Evolutionary conservation across 2,797 vertebrate species (phyloP).

Genomic region (Huso huso): DNA sequence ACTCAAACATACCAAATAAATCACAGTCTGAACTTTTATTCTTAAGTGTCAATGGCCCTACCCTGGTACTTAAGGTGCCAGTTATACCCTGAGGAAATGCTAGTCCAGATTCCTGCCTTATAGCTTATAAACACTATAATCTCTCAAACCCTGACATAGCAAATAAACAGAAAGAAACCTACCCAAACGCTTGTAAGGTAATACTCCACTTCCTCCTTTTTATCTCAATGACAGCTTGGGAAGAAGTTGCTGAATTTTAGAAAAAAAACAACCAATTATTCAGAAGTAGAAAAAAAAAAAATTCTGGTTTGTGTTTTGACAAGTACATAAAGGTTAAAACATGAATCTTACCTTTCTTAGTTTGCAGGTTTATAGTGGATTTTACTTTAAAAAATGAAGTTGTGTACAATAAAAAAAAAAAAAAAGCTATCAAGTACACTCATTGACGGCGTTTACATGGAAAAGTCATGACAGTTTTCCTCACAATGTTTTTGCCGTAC

Average conservation of each 20-base stretch:
- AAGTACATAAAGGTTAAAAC: too few species aligned
- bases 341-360: too few species aligned
- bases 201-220: slow-evolving; percentile 69
- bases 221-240: slow-evolving; percentile 60
- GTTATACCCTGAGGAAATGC: slow-evolving; percentile 59
- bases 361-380: too few species aligned
- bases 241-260: slow-evolving; percentile 26
- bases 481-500: too few species aligned
- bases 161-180: slow-evolving; percentile 67
- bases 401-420: too few species aligned
- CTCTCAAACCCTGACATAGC: slow-evolving; percentile 75
- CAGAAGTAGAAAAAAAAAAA: too few species aligned
- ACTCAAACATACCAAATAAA: slow-evolving; percentile 44
- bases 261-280: slow-evolving; percentile 35
- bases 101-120: slow-evolving; percentile 60
- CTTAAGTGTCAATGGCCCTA: slow-evolving; percentile 60
- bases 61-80: slow-evolving; percentile 48
- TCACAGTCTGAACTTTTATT: slow-evolving; percentile 47
- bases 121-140: slow-evolving; percentile 64
- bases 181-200: slow-evolving; percentile 53
- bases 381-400: too few species aligned
- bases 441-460: too few species aligned
- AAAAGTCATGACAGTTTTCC: too few species aligned
- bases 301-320: too few species aligned
- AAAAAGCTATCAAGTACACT: too few species aligned